Evolutionary conservation across 2,113 vertebrate genomes (phyloP).

Genomic region (Donacobius atricapilla): DNA sequence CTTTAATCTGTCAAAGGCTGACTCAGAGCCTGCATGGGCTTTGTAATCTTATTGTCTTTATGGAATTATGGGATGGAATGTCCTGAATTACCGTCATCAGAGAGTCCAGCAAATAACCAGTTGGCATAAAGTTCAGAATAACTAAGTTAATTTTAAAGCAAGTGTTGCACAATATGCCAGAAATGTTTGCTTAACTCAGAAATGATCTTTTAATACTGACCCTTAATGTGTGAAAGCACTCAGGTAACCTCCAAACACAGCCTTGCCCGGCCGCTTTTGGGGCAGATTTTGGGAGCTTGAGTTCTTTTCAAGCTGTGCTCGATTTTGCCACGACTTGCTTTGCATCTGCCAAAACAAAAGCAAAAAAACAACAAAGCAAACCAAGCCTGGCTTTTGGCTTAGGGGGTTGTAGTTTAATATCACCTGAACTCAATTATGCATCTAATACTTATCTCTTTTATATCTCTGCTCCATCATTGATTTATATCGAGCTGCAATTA

Average conservation of each 20-base stretch:
- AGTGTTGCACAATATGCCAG: background rate
- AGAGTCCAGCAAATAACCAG: background rate
- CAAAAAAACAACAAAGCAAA: background rate
- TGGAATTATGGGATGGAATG: background rate
- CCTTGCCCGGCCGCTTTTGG: background rate
- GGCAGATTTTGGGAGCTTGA: background rate
- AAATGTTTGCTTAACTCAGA: conserved; percentile 24
- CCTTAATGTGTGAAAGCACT: background rate
- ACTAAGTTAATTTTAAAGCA: conserved; percentile 30
- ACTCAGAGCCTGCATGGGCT: conserved; percentile 24
- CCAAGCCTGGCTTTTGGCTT: background rate
- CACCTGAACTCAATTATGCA: background rate
- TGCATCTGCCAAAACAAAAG: background rate
- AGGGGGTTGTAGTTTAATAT: background rate
- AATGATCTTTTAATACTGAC: background rate
- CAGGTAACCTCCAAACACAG: background rate
- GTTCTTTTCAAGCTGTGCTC: rapidly evolving
- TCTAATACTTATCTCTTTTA: background rate
- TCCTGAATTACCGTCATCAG: background rate
- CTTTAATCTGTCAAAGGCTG: conserved; percentile 45
- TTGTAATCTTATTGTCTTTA: conserved; percentile 42
- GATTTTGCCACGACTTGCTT: background rate
- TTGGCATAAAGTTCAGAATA: conserved; percentile 11
- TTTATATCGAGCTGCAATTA: background rate
- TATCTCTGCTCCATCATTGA: background rate